Evolutionary conservation across 2,888 invertebrate genomes (phyloP).

Genomic region (Drosophila mayaguana): DNA sequence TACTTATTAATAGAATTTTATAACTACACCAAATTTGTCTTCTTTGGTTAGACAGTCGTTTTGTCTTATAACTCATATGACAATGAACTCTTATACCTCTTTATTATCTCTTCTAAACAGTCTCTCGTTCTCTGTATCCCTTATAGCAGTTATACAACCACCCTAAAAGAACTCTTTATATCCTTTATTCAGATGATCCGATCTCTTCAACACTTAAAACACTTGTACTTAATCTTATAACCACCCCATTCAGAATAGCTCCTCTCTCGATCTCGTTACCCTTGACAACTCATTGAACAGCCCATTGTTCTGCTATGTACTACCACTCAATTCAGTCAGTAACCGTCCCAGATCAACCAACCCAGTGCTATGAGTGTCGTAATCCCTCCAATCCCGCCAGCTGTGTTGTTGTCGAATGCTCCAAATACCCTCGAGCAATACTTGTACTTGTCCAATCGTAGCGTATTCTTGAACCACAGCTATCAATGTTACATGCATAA

Average conservation of each 20-base stretch:
- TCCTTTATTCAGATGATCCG: neutral
- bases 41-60: neutral
- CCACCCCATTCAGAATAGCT: neutral
- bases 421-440: constrained; percentile 27
- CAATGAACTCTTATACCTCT: neutral
- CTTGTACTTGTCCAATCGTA: constrained; percentile 44
- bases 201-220: neutral
- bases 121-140: neutral
- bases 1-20: too few species aligned
- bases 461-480: constrained; percentile 49
- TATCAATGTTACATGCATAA: constrained; percentile 38
- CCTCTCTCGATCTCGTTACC: neutral
- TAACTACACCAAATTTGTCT: too few species aligned
- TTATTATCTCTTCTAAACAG: neutral
- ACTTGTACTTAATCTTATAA: neutral
- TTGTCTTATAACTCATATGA: neutral
- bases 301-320: constrained; percentile 11
- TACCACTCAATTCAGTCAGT: neutral
- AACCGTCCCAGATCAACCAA: constrained; percentile 3
- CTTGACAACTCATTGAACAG: constrained; percentile 2
- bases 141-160: neutral
- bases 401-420: constrained; percentile 41
- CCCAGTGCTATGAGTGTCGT: constrained; percentile 41
- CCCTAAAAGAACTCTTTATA: neutral
- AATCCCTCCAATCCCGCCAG: constrained; percentile 25